Percentiles rank a stretch among this genome's conserved stretches.
Evolutionary conservation across 2,113 vertebrate species (phyloP).

Genomic region (Tursiops truncatus): DNA sequence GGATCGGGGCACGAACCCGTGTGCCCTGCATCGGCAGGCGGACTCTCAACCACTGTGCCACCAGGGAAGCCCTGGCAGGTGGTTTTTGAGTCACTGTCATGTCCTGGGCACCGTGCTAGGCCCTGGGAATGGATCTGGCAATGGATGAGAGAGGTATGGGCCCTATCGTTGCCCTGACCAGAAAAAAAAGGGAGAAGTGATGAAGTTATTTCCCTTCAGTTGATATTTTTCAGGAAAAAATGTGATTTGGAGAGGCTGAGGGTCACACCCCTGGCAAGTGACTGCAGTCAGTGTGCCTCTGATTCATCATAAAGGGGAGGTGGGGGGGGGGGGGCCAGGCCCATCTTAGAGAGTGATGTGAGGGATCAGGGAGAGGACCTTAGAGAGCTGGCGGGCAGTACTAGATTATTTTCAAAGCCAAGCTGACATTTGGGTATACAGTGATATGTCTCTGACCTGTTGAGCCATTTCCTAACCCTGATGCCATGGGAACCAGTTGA

Average conservation of each 20-base stretch:
- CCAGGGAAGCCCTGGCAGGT: not conserved
- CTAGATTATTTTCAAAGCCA: constrained; percentile 3
- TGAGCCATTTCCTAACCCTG: not conserved
- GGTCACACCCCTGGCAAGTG: not conserved
- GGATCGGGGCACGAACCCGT: too few relatives aligned
- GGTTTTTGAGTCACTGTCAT: not conserved
- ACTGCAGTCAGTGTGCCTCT: not conserved
- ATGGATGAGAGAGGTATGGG: not conserved
- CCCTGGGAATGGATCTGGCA: not conserved
- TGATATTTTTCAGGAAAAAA: not conserved
- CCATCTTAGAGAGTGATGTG: not conserved
- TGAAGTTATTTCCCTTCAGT: not conserved
- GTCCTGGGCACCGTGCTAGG: not conserved
- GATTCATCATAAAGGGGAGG: not conserved
- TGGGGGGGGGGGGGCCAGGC: not conserved
- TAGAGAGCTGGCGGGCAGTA: not conserved
- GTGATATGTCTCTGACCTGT: not conserved
- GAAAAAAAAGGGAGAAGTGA: not conserved
- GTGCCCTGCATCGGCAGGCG: too few relatives aligned
- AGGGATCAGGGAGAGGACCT: not conserved
- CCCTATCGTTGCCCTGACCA: not conserved
- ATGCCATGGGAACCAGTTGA: not conserved
- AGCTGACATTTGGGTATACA: not conserved
- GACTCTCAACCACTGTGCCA: too few relatives aligned
- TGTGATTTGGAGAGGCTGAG: not conserved